Evolutionary conservation across 2,888 invertebrate species (phyloP).

Genomic region (Itoplectis maculator): DNA sequence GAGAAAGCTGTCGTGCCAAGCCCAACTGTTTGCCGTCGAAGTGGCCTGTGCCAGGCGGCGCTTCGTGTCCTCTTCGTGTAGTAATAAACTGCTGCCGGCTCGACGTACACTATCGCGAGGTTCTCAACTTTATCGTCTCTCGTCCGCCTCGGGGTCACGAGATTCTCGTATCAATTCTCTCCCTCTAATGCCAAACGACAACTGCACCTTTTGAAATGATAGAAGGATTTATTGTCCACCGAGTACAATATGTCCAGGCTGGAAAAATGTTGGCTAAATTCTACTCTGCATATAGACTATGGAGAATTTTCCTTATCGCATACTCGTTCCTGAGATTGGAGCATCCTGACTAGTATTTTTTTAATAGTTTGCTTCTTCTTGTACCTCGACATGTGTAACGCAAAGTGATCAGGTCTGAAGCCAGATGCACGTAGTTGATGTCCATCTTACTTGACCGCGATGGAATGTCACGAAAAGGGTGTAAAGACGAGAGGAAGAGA

Average conservation of each 20-base stretch:
- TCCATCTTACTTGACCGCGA: neutral
- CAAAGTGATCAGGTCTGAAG: neutral
- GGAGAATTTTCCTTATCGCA: neutral
- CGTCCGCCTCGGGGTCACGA: constrained; percentile 26
- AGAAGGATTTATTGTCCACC: neutral
- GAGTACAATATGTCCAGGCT: neutral
- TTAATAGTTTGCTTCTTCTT: neutral
- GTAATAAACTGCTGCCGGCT: constrained; percentile 77
- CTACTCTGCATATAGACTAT: neutral
- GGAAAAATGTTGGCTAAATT: neutral
- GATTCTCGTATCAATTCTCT: constrained; percentile 32
- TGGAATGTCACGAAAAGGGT: constrained; percentile 13
- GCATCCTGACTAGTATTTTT: neutral
- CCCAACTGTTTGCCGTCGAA: constrained; percentile 79
- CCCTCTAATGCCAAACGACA: neutral
- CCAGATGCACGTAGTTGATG: neutral
- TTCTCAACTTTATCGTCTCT: constrained; percentile 74
- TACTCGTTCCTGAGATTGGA: neutral
- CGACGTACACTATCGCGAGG: constrained; percentile 72
- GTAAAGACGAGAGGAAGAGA: constrained; percentile 38
- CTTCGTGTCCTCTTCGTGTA: constrained; percentile 75
- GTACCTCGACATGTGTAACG: too few relatives aligned
- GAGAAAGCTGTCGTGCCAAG: constrained; percentile 78
- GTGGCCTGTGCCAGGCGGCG: constrained; percentile 81
- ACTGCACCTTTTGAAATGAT: neutral